Conservation (phyloP, 2,888 invertebrate genomes). For the Diarsia rubi region DNA sequence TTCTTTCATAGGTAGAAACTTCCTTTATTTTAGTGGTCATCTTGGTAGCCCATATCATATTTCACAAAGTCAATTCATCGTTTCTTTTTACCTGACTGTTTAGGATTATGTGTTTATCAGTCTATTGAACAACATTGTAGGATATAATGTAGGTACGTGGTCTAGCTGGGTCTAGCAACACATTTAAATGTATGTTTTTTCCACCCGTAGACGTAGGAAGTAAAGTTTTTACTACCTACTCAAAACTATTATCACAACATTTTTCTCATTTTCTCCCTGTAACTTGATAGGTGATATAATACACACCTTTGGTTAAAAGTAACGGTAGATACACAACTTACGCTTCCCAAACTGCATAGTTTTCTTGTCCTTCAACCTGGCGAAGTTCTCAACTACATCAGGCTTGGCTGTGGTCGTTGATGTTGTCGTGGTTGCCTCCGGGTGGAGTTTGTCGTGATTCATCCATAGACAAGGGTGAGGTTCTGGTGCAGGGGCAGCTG, state of each 20-base stretch:
- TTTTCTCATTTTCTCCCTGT: neutral
- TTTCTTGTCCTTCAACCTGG: conserved; percentile 48
- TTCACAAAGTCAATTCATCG: neutral
- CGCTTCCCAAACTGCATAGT: conserved; percentile 62
- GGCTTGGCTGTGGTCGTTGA: conserved; percentile 35
- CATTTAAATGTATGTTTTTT: neutral
- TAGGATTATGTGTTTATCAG: too few relatives aligned
- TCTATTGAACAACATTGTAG: too few relatives aligned
- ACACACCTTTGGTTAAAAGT: too few relatives aligned
- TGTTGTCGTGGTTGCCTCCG: conserved; percentile 21
- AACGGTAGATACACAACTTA: conserved; percentile 29
- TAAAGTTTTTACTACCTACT: neutral
- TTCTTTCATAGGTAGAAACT: neutral
- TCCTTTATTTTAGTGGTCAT: neutral
- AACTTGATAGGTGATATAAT: too few relatives aligned
- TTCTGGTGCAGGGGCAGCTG: conserved; percentile 42
- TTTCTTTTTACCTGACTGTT: neutral
- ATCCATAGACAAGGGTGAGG: conserved; percentile 60
- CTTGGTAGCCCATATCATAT: neutral
- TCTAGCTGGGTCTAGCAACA: too few relatives aligned
- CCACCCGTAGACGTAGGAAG: neutral
- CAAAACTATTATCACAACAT: neutral
- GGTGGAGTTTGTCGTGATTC: neutral
- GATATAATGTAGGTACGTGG: too few relatives aligned
- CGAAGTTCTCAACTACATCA: conserved; percentile 42